phyloP scores from a whole-genome alignment of 2,113 vertebrate genomes.

The Triplophysa rosa region DNA sequence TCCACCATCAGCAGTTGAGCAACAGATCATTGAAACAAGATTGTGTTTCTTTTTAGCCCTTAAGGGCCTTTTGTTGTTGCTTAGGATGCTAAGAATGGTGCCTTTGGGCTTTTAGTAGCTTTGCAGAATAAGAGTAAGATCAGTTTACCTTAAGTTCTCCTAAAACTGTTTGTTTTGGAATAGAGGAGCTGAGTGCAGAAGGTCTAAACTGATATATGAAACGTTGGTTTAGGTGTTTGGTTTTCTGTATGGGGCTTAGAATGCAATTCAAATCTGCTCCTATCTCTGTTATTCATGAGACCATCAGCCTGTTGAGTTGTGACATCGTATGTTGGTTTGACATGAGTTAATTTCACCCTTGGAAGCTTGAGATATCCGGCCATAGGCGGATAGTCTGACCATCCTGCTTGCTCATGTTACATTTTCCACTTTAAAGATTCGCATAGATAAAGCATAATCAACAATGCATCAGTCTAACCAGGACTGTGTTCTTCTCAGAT shows the following conservation, averaged over 20 bases:
- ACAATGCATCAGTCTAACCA: not conserved
- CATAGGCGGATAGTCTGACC: not conserved
- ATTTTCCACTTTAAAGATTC: not conserved
- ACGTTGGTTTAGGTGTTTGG: not conserved
- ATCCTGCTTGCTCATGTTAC: not conserved
- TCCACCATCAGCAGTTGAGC: not conserved
- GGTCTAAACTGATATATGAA: not conserved
- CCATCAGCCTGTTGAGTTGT: not conserved
- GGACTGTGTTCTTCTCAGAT: constrained; percentile 64
- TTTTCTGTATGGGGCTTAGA: not conserved
- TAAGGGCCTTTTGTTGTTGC: constrained; percentile 25
- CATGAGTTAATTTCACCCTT: constrained; percentile 20
- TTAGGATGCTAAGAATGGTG: not conserved
- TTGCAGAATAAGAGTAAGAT: not conserved
- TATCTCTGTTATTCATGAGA: constrained; percentile 15
- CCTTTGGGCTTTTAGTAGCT: not conserved
- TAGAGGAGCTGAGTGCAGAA: not conserved
- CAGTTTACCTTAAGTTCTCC: constrained; percentile 8
- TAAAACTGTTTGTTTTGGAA: constrained; percentile 8
- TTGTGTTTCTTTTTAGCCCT: not conserved
- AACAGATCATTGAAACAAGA: not conserved
- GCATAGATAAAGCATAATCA: not conserved
- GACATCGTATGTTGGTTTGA: constrained; percentile 4
- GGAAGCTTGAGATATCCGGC: not conserved
- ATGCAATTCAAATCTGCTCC: not conserved